These are phyloP conservation scores for Brienomyrus brachyistius DNA, from an alignment of 2,113 vertebrate genomes.

Conservation along the genomic window DNA sequence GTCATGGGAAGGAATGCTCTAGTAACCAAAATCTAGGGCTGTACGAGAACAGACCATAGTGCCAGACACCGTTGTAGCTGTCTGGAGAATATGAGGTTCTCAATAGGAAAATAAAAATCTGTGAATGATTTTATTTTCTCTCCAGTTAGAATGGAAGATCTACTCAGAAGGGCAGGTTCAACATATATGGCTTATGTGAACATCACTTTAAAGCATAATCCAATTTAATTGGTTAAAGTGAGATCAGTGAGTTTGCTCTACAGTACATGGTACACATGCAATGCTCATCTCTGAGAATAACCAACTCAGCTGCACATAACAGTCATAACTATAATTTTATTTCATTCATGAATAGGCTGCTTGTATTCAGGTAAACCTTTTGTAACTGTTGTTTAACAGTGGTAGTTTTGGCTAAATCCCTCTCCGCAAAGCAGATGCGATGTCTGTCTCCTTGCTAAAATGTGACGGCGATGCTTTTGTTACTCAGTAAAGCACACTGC, in stretches of 20 bases:
- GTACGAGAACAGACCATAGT: neutral
- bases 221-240: neutral
- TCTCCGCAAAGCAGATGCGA: constrained; percentile 16
- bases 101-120: neutral
- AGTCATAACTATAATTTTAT: constrained; percentile 10
- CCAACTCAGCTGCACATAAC: constrained; percentile 16
- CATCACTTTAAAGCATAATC: neutral
- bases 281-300: neutral
- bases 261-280: neutral
- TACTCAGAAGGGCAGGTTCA: neutral
- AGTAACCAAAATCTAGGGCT: neutral
- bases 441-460: neutral
- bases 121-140: neutral
- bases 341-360: constrained; percentile 25
- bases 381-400: constrained; percentile 12
- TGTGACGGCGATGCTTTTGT: neutral
- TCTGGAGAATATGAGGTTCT: neutral
- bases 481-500: neutral
- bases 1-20: neutral
- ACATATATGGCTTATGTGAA: neutral
- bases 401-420: constrained; percentile 25
- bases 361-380: constrained; percentile 28
- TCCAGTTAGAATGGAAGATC: neutral
- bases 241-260: neutral
- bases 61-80: neutral